Evolutionary conservation across 2,888 invertebrate genomes (phyloP), one percentile per base, ranked within the genome.

Genomic region (Eupithecia vulgata): DNA sequence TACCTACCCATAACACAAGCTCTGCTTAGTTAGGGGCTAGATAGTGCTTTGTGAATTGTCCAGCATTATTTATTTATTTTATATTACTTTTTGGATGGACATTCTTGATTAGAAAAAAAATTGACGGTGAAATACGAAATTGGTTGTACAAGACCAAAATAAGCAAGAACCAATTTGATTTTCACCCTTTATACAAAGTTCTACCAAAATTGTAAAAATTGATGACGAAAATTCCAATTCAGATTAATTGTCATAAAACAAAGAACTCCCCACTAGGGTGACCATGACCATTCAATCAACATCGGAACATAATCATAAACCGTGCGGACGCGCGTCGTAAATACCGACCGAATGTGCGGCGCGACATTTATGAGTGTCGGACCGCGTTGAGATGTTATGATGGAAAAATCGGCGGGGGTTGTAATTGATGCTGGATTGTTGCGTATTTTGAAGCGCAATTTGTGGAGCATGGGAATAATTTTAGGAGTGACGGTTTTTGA

Each of bases 281-380:
- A 86, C 88, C 88, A 87, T 84, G 87, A 87, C 90, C 92, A 91
- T 93, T 94, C 93, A 92, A 93, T 94, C 94, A 93, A 89, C 90
- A 90, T 87, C 82, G 84, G 91, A 87, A 91, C 90, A 93, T 93
- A 92, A 93, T 93, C 93, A 92, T 94, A 93, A 94, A 93, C 83
- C 83, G 80, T 87, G 84, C 87, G 87, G 84, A 87, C 88, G 88
- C 88, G 87, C 80, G 82, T 86, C 90, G 88, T 92, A 93, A 92
- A 93, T 90, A 90, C 81, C 86, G 87, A 81, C 85, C 85, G 84
- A 84, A 82, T 78, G 79, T 79, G 82, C 83, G 83, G 74, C 61
- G 70, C 76, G 74, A 79, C 78, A 83, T 77, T 79, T 79, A 78
- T 77, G 84, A 75, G 70, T 68, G 42, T 42, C 71, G 81, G 81